A percentile compares a stretch with the other conserved stretches of the same genome.
Conservation (phyloP, 2,888 invertebrate species). For the Lydus trimaculatus region DNA sequence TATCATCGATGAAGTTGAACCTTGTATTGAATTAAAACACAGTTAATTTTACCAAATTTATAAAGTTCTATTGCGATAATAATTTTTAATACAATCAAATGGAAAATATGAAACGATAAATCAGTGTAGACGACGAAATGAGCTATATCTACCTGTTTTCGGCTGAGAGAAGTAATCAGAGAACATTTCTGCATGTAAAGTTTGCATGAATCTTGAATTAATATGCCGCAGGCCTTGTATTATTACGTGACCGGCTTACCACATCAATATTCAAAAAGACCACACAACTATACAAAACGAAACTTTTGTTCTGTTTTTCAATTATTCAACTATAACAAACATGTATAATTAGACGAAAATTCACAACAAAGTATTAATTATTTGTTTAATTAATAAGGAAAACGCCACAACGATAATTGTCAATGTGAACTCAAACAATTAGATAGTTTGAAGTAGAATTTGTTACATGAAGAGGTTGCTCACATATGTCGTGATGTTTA, state of each 20-base stretch:
- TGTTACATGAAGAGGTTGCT: slow-evolving; percentile 16
- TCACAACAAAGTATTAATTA: not conserved
- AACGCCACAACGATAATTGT: slow-evolving; percentile 25
- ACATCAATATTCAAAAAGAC: slow-evolving; percentile 35
- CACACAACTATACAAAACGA: not conserved
- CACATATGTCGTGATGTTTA: slow-evolving; percentile 24
- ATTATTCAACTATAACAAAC: not conserved
- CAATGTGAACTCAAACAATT: slow-evolving; percentile 31
- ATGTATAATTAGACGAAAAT: not conserved
- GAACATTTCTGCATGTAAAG: slow-evolving; percentile 40
- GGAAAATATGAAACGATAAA: slow-evolving; percentile 39
- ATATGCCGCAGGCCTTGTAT: slow-evolving; percentile 47
- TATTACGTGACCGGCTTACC: slow-evolving; percentile 49
- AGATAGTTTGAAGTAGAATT: slow-evolving; percentile 12
- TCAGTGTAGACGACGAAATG: slow-evolving; percentile 32
- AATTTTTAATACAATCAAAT: slow-evolving; percentile 26
- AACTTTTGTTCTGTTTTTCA: not conserved
- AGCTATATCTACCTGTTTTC: slow-evolving; percentile 35
- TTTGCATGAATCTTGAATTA: slow-evolving; percentile 49
- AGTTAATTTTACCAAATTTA: not conserved
- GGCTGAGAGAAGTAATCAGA: slow-evolving; percentile 35
- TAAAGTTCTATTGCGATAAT: not conserved
- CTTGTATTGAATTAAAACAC: no score
- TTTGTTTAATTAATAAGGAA: slow-evolving; percentile 21
- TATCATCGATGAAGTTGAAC: no score